Evolutionary conservation across 2,797 vertebrate genomes (phyloP).

Genomic region (Malurus leucopterus): DNA sequence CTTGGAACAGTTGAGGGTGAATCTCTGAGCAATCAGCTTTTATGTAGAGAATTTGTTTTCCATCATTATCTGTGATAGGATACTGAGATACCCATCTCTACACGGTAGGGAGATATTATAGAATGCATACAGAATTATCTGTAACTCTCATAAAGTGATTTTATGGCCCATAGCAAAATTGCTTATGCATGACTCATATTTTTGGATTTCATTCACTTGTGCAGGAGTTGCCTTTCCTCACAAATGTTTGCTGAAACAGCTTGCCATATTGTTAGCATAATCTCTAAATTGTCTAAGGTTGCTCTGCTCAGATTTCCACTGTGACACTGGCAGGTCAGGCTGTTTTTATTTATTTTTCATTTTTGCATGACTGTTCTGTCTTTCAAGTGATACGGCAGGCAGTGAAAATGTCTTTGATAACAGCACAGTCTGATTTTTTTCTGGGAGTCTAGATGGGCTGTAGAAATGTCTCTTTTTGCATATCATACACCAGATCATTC

Average conservation of each 20-base stretch:
- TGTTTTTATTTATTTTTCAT: constrained; percentile 62
- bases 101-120: constrained; percentile 69
- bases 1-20: constrained; percentile 47
- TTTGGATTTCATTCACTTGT: constrained; percentile 59
- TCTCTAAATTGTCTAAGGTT: constrained; percentile 64
- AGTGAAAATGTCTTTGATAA: constrained; percentile 61
- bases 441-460: constrained; percentile 65
- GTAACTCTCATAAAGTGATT: constrained; percentile 66
- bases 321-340: constrained; percentile 47
- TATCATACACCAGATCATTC: constrained; percentile 53
- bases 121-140: constrained; percentile 67
- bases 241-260: constrained; percentile 63
- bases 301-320: constrained; percentile 56
- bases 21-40: constrained; percentile 60
- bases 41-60: constrained; percentile 69
- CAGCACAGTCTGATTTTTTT: constrained; percentile 59
- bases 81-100: constrained; percentile 60
- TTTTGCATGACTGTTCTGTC: constrained; percentile 49
- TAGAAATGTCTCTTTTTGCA: constrained; percentile 59
- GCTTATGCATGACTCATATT: constrained; percentile 66
- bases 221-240: constrained; percentile 52
- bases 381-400: constrained; percentile 59
- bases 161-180: constrained; percentile 71
- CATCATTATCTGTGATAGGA: constrained; percentile 64
- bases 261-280: constrained; percentile 56